Evolutionary conservation across 2,888 invertebrate genomes (phyloP).

Genomic region (Netelia melanura): DNA sequence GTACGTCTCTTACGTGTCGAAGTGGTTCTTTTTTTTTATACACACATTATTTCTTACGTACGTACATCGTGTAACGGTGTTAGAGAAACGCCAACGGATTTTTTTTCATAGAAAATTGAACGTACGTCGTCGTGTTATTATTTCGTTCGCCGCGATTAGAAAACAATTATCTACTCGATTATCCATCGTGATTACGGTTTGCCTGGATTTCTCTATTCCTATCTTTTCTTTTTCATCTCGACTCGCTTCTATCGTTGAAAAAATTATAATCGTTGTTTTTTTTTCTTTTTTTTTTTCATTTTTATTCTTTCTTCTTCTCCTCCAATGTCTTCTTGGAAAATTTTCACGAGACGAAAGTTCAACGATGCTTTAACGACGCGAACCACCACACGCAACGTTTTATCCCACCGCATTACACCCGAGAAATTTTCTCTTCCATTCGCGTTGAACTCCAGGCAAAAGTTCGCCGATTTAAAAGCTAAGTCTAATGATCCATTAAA

Average conservation of each 20-base stretch:
- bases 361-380: no score
- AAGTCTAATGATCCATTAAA: conserved; percentile 79
- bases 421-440: conserved; percentile 1
- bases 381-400: no score
- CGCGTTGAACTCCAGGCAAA: not conserved
- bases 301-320: no score
- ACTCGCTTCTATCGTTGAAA: not conserved
- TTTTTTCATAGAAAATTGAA: conserved; percentile 4
- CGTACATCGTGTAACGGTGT: not conserved
- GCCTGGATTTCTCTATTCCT: conserved; percentile 32
- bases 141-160: conserved; percentile 5
- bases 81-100: conserved; percentile 21
- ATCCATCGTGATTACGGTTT: conserved; percentile 6
- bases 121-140: conserved; percentile 4
- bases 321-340: no score
- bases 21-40: not conserved
- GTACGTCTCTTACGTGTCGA: not conserved
- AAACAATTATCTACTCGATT: conserved; percentile 34
- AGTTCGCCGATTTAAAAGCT: conserved; percentile 70
- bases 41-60: not conserved
- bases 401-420: no score
- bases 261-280: no score
- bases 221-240: not conserved
- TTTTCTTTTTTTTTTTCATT: no score
- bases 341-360: no score